These are phyloP conservation scores for Actinia equina DNA, from an alignment of 64 coral and sea anemone genomes.

Conservation along the genomic window DNA sequence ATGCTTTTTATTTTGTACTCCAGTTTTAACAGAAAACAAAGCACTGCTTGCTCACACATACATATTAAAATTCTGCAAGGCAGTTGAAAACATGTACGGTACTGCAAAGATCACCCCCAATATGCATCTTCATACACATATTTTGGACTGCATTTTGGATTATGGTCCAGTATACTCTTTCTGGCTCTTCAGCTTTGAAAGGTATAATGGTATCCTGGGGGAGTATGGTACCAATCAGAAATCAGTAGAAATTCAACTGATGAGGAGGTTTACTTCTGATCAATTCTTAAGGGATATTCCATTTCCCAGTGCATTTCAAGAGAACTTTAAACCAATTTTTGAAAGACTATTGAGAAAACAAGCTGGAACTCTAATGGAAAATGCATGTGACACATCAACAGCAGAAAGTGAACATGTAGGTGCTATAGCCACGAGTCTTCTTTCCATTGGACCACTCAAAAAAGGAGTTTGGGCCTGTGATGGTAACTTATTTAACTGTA, in stretches of 20 bases:
- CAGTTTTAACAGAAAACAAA: slow-evolving; percentile 48
- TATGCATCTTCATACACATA: slow-evolving; percentile 79
- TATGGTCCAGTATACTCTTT: slow-evolving; percentile 56
- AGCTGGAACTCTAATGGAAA: slow-evolving; percentile 19
- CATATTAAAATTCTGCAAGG: slow-evolving; percentile 48
- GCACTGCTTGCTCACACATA: slow-evolving; percentile 35
- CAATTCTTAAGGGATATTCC: slow-evolving; percentile 57
- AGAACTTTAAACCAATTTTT: slow-evolving; percentile 48
- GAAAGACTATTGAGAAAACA: slow-evolving; percentile 29
- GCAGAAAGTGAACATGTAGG: neutral
- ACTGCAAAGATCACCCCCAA: slow-evolving; percentile 65
- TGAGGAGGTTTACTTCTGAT: slow-evolving; percentile 67
- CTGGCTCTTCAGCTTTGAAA: slow-evolving; percentile 56
- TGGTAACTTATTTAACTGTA: slow-evolving; percentile 6
- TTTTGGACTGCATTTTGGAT: slow-evolving; percentile 49
- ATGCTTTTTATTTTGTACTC: slow-evolving; percentile 35
- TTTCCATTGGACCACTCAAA: slow-evolving; percentile 12
- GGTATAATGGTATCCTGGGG: slow-evolving; percentile 58
- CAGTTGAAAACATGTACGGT: slow-evolving; percentile 59
- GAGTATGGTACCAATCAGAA: slow-evolving; percentile 63
- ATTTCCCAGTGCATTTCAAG: slow-evolving; percentile 41
- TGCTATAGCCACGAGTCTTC: slow-evolving; percentile 10
- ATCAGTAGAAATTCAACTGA: slow-evolving; percentile 68
- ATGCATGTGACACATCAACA: neutral
- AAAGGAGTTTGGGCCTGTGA: neutral